These are phyloP conservation scores for Coilia nasus DNA, from an alignment of 2,797 vertebrate species.

Conservation along the genomic window DNA sequence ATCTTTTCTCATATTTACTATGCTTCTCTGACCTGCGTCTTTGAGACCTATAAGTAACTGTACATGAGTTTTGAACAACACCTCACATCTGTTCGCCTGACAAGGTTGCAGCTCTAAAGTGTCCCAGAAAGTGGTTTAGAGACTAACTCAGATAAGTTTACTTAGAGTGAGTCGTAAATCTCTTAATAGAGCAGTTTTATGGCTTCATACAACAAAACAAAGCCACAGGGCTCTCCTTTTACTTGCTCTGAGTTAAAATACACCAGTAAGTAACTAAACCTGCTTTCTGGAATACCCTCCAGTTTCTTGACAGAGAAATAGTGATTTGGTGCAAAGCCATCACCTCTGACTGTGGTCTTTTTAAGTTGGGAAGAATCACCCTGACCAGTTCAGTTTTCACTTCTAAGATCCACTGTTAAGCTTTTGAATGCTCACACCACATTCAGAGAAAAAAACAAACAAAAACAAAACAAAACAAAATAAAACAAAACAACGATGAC, in stretches of 20 bases:
- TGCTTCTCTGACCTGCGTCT: neutral
- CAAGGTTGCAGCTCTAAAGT: neutral
- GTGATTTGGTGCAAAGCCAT: neutral
- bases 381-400: neutral
- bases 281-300: no score
- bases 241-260: no score
- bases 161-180: no score
- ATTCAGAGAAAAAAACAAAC: conserved; percentile 1
- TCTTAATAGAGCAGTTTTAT: no score
- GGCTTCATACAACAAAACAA: no score
- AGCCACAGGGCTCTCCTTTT: no score
- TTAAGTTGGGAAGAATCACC: neutral
- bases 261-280: no score
- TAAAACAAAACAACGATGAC: neutral
- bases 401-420: neutral
- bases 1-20: neutral
- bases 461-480: conserved; percentile 14
- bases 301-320: neutral
- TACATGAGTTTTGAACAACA: neutral
- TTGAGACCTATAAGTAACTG: neutral
- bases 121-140: neutral
- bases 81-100: neutral
- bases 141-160: no score
- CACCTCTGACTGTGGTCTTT: neutral
- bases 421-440: conserved; percentile 28